Base-by-base conservation (phyloP, 2,113 vertebrate genomes). In the Aleadryas rufinucha region DNA sequence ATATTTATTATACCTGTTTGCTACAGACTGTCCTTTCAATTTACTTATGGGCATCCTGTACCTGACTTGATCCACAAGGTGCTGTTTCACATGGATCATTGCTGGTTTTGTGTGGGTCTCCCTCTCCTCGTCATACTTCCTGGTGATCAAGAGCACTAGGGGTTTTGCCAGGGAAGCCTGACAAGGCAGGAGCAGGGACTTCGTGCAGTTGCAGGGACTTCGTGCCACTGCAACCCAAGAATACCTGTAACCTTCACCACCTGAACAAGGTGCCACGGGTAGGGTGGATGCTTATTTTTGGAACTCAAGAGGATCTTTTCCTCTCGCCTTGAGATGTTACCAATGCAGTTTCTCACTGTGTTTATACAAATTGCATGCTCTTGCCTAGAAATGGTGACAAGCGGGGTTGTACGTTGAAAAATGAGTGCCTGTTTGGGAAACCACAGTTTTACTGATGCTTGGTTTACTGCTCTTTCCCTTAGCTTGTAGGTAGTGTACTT, bases 131-230 rank as follows among this genome's bases (percentile, higher is more conserved):
- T 59, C 39, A 9, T 56, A 42, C 30, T 66, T 12, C 18, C 57
- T 75, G 52, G 33, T 11, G 41, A 54, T 53, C 9, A 8, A 82
- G 76, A 75, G 65, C 42, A 13, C 28, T 0, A 0, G 28, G 17
- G 15, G 1, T 75, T 93, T 92, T 2, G 2, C 65, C 0, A 9
- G 69, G 60, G 30, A 92, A 87, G 23, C n/a, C 42, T 59, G 39
- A 7, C 1, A 2, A 78, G n/a, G 64, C 0, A 5, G 44, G 21
- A 77, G 33, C 0, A 0, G 44, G 42, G 39, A 59, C 41, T 56
- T 60, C 0, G 6, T 76, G n/a, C 26, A n/a, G n/a, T n/a, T n/a
- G 33, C 0, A 0, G 44, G 42, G 39, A 59, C 41, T 56, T 60
- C 0, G 6, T 76, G n/a, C 26, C 4, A 4, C 44, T 39, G 26